These are phyloP conservation scores for Ramazzottius varieornatus DNA, from an alignment of 2,888 invertebrate genomes.

Conservation along the genomic window DNA sequence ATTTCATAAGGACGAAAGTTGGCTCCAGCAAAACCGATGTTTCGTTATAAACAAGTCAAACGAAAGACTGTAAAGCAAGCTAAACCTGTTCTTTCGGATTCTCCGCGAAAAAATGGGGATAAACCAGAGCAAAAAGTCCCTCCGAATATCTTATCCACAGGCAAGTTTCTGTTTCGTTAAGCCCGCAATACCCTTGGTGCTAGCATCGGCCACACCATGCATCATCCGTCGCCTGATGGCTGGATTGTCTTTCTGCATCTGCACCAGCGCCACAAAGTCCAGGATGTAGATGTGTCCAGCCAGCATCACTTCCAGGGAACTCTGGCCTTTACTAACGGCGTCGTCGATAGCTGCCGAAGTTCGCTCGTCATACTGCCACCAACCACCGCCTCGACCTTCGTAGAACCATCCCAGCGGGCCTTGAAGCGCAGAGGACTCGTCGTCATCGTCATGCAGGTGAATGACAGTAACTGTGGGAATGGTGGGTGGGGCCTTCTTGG, in stretches of 20 bases:
- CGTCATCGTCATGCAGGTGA: too few species aligned
- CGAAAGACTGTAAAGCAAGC: too few species aligned
- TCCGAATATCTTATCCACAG: too few species aligned
- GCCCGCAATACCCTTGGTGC: not conserved
- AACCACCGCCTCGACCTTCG: not conserved
- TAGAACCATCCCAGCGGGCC: not conserved
- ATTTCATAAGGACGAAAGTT: too few species aligned
- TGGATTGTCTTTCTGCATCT: not conserved
- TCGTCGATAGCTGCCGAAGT: not conserved
- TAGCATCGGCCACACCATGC: not conserved
- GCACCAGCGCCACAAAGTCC: not conserved
- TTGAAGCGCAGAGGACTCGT: not conserved
- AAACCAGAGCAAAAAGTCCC: too few species aligned
- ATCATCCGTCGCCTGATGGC: not conserved
- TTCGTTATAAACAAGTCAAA: too few species aligned
- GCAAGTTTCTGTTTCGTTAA: too few species aligned
- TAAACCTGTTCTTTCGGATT: too few species aligned
- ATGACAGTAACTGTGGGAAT: too few species aligned
- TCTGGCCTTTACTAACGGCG: not conserved
- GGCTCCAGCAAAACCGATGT: too few species aligned
- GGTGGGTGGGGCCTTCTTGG: not conserved
- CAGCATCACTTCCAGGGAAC: not conserved
- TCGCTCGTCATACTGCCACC: slow-evolving; percentile 2
- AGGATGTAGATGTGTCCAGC: not conserved
- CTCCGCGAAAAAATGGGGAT: too few species aligned